A percentile compares a stretch with the other conserved stretches of the same genome.
Evolutionary conservation across 2,113 vertebrate species (phyloP).

Genomic region (Seriola quinqueradiata): DNA sequence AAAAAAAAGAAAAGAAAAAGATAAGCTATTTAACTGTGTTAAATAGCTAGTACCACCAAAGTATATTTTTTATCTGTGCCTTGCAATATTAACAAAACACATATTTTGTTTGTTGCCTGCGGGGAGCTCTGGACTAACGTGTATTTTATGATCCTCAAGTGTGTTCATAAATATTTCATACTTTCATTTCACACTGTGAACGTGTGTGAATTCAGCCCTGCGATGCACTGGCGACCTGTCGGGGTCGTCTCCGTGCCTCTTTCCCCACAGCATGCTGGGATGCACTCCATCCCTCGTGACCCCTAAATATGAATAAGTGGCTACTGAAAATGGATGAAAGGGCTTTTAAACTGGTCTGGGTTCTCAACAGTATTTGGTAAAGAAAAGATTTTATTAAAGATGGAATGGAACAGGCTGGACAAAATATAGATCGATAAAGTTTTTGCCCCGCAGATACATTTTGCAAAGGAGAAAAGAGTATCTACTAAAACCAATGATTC

Average conservation of each 20-base stretch:
- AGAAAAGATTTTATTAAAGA: background rate
- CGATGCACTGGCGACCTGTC: background rate
- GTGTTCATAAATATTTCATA: slow-evolving; percentile 39
- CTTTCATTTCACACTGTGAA: slow-evolving; percentile 40
- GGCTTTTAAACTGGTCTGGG: background rate
- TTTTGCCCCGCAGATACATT: background rate
- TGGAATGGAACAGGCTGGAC: background rate
- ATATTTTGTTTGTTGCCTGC: background rate
- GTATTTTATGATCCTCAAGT: slow-evolving; percentile 37
- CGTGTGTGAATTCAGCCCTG: background rate
- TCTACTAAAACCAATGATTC: too few species aligned
- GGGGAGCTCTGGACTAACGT: slow-evolving; percentile 9
- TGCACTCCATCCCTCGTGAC: background rate
- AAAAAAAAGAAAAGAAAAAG: too few species aligned
- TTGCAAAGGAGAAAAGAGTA: background rate
- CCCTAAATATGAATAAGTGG: slow-evolving; percentile 5
- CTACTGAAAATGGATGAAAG: background rate
- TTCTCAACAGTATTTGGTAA: background rate
- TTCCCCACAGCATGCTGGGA: slow-evolving; percentile 5
- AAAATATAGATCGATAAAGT: background rate
- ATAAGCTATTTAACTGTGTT: background rate
- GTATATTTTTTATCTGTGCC: background rate
- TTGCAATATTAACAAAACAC: slow-evolving; percentile 32
- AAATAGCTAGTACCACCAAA: background rate
- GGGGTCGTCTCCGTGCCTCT: background rate